A percentile compares a stretch with the other conserved stretches of the same genome.
Evolutionary conservation across 2,797 vertebrate species (phyloP).

Genomic region (Scomberomorus guttatus): DNA sequence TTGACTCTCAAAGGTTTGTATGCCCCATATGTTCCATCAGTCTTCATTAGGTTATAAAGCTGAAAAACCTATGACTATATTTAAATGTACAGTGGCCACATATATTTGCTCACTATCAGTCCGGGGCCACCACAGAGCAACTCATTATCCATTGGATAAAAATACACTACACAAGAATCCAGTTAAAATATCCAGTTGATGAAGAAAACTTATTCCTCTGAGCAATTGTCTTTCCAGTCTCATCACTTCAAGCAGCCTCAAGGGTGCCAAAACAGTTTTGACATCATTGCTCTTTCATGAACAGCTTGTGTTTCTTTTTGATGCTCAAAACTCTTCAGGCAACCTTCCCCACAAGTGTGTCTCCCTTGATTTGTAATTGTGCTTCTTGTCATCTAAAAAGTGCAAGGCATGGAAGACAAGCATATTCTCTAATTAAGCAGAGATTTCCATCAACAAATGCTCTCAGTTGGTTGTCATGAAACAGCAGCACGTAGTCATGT

Average conservation of each 20-base stretch:
- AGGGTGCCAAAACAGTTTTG: conserved; percentile 54
- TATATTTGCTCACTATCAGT: conserved; percentile 15
- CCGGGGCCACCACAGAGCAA: neutral
- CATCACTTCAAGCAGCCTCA: conserved; percentile 62
- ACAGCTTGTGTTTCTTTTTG: conserved; percentile 52
- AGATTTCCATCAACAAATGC: conserved; percentile 76
- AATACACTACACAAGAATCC: neutral
- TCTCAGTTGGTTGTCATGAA: conserved; percentile 74
- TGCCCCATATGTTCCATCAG: neutral
- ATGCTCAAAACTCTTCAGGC: conserved; percentile 60
- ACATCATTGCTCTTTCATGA: conserved; percentile 61
- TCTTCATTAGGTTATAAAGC: neutral
- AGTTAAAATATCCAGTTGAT: conserved; percentile 14
- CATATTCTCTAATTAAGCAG: conserved; percentile 69
- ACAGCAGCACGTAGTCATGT: conserved; percentile 63
- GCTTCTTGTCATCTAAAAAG: conserved; percentile 73
- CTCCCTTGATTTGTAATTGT: conserved; percentile 79
- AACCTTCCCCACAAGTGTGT: conserved; percentile 53
- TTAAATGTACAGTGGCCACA: conserved; percentile 1
- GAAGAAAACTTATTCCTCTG: conserved; percentile 23
- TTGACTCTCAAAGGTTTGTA: neutral
- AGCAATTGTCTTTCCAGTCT: conserved; percentile 30
- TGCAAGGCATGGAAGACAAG: conserved; percentile 61
- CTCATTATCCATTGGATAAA: neutral
- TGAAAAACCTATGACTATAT: neutral